These are phyloP conservation scores for Pammene aurita DNA, from an alignment of 2,888 invertebrate genomes.

Conservation along the genomic window DNA sequence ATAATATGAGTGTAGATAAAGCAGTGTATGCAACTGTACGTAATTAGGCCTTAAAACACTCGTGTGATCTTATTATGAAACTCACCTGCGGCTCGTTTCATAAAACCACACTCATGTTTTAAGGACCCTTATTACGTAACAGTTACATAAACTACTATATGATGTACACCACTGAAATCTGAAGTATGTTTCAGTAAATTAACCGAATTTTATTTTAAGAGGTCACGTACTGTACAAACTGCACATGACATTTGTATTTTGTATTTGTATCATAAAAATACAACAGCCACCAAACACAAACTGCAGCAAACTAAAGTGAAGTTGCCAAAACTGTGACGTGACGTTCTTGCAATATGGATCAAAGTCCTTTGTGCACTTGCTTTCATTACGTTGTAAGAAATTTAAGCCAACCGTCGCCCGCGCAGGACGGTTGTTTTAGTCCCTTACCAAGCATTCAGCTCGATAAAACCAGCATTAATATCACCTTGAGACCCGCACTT, in stretches of 20 bases:
- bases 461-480: neutral
- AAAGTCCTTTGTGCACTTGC: neutral
- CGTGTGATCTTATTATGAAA: too few relatives aligned
- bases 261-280: neutral
- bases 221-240: too few relatives aligned
- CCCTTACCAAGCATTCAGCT: neutral
- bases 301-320: neutral
- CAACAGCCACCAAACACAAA: slow-evolving; percentile 1
- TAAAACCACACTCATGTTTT: too few relatives aligned
- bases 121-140: too few relatives aligned
- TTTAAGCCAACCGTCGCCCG: slow-evolving; percentile 28
- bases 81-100: too few relatives aligned
- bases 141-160: too few relatives aligned
- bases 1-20: too few relatives aligned
- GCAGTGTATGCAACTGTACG: too few relatives aligned
- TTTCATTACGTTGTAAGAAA: slow-evolving; percentile 20
- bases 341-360: neutral
- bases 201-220: too few relatives aligned
- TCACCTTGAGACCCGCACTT: neutral
- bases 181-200: too few relatives aligned
- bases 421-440: neutral
- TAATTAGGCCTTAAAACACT: too few relatives aligned
- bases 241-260: slow-evolving; percentile 15
- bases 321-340: neutral
- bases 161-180: too few relatives aligned